Conservation (phyloP, 2,113 vertebrate species). For the Fulmarus glacialis region DNA sequence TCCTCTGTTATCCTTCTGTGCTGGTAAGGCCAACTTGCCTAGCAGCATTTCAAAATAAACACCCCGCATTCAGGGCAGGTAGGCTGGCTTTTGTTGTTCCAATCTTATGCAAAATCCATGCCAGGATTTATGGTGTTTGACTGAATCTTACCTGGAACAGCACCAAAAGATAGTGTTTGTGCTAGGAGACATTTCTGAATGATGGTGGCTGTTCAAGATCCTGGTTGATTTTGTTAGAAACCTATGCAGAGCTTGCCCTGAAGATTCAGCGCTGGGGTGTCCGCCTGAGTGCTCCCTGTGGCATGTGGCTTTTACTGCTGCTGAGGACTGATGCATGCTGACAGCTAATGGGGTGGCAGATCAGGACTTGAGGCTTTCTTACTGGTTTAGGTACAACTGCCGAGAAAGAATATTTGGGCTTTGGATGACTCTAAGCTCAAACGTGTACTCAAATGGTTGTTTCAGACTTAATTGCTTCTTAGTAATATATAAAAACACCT, state of each 20-base stretch:
- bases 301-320: background rate
- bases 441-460: background rate
- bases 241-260: background rate
- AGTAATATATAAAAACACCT: background rate
- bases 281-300: fast-evolving
- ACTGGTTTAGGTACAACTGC: background rate
- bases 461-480: background rate
- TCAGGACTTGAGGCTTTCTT: background rate
- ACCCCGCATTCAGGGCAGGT: background rate
- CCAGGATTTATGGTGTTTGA: background rate
- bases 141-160: background rate
- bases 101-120: background rate
- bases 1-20: background rate
- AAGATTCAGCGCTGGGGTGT: background rate
- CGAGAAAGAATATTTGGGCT: background rate
- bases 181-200: background rate
- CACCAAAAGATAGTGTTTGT: background rate
- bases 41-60: background rate
- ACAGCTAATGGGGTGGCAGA: background rate
- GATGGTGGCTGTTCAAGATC: background rate
- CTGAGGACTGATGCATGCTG: background rate
- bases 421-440: background rate
- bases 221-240: background rate
- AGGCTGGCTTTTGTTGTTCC: background rate
- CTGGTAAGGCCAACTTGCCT: background rate